phyloP scores from a whole-genome alignment of 2,113 vertebrate genomes.

The Vombatus ursinus region DNA sequence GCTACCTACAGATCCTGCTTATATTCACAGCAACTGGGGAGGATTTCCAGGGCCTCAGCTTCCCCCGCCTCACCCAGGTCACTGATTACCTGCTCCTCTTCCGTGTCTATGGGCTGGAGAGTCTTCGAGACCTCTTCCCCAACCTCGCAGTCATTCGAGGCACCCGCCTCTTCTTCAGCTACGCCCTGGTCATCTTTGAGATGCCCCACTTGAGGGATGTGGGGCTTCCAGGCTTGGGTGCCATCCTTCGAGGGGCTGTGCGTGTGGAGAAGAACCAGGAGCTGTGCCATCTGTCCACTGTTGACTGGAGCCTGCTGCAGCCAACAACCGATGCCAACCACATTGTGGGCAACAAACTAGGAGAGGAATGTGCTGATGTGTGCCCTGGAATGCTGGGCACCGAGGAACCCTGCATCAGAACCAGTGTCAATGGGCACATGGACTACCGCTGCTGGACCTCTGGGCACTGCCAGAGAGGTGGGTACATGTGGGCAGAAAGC shows the following conservation, averaged over 20 bases:
- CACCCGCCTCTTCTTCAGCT: slow-evolving; percentile 86
- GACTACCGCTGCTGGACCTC: slow-evolving; percentile 89
- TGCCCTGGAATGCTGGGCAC: slow-evolving; percentile 84
- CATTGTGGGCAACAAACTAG: slow-evolving; percentile 85
- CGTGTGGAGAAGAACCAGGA: slow-evolving; percentile 89
- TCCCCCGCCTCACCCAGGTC: slow-evolving; percentile 86
- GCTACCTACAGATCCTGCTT: slow-evolving; percentile 88
- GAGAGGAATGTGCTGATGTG: slow-evolving; percentile 84
- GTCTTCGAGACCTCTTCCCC: slow-evolving; percentile 87
- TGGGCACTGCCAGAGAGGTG: slow-evolving; percentile 88
- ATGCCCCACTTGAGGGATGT: slow-evolving; percentile 87
- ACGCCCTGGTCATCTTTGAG: slow-evolving; percentile 86
- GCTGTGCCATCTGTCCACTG: slow-evolving; percentile 88
- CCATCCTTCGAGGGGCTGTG: slow-evolving; percentile 82
- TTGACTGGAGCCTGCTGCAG: slow-evolving; percentile 88
- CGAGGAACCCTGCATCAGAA: slow-evolving; percentile 82
- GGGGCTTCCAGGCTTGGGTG: slow-evolving; percentile 82
- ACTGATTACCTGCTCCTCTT: slow-evolving; percentile 88
- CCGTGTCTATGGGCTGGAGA: slow-evolving; percentile 87
- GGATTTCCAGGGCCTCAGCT: slow-evolving; percentile 85
- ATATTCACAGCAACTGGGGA: slow-evolving; percentile 85
- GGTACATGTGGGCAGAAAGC: neutral
- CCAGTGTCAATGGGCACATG: slow-evolving; percentile 73
- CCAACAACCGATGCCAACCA: slow-evolving; percentile 77
- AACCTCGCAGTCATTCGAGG: slow-evolving; percentile 86